Conservation (phyloP, 2,888 invertebrate species). For the Eupsilia transversa region DNA sequence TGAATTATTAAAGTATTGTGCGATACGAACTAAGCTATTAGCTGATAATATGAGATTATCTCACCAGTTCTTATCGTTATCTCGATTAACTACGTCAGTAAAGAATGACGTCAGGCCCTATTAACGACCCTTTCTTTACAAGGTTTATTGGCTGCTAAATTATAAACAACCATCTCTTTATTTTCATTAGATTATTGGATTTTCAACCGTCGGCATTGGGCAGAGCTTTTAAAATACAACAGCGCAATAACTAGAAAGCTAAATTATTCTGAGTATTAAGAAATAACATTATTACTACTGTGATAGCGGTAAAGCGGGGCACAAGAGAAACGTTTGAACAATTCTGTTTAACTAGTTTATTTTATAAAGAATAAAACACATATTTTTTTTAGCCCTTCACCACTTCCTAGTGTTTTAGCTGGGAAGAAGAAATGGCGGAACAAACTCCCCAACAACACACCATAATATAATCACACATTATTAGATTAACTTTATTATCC, state of each 20-base stretch:
- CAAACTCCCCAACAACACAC: not conserved
- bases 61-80: constrained; percentile 18
- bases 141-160: not conserved
- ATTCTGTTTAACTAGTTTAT: constrained; percentile 21
- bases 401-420: not conserved
- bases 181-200: not conserved
- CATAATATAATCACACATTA: no score
- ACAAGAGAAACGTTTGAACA: constrained; percentile 15
- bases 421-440: not conserved
- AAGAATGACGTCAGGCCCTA: not conserved
- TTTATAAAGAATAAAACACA: not conserved
- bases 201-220: not conserved
- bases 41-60: constrained; percentile 23
- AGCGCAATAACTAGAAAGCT: no score
- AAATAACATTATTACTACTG: not conserved
- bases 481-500: not conserved
- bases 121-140: not conserved
- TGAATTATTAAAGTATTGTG: not conserved
- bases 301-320: not conserved
- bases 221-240: not conserved
- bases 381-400: not conserved
- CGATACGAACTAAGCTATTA: not conserved
- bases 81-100: constrained; percentile 33
- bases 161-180: not conserved
- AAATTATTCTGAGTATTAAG: not conserved